Conservation (phyloP, 2,797 vertebrate genomes). For the Poeciliopsis infans region DNA sequence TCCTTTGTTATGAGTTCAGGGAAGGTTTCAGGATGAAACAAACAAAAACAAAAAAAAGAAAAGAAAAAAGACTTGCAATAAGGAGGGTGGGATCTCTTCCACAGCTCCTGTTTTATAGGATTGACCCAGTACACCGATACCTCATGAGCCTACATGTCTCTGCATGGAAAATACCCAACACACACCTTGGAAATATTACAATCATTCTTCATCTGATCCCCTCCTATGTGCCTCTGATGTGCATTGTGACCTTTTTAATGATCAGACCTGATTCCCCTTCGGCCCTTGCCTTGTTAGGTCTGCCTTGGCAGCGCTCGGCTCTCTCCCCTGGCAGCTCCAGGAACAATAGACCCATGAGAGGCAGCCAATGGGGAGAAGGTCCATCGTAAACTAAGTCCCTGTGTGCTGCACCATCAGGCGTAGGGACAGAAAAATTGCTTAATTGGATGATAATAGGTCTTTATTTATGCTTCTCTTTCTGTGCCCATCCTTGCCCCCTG, state of each 20-base stretch:
- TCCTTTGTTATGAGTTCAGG: constrained; percentile 64
- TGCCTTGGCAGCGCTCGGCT: constrained; percentile 69
- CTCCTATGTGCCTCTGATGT: constrained; percentile 57
- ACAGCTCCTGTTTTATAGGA: constrained; percentile 36
- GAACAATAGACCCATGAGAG: constrained; percentile 78
- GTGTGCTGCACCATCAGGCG: constrained; percentile 78
- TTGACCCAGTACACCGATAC: not conserved
- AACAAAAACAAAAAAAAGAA: constrained; percentile 20
- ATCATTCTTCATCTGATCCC: constrained; percentile 31
- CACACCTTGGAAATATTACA: constrained; percentile 43
- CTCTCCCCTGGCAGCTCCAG: constrained; percentile 71
- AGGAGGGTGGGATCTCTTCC: not conserved
- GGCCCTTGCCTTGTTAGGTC: constrained; percentile 69
- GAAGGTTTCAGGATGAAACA: constrained; percentile 46
- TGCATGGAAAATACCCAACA: constrained; percentile 10
- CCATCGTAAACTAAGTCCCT: constrained; percentile 69
- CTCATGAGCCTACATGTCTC: not conserved
- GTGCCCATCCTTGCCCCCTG: constrained; percentile 58
- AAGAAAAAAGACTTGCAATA: constrained; percentile 2
- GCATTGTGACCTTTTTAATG: constrained; percentile 68
- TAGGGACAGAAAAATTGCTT: constrained; percentile 78
- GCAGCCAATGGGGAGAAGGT: constrained; percentile 76
- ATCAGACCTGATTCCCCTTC: constrained; percentile 68
- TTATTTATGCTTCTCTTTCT: constrained; percentile 66
- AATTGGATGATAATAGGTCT: constrained; percentile 81